A percentile compares a stretch with the other conserved stretches of the same genome.
Conservation (phyloP, 1,140 invertebrate species). For the Drosophila arawakana region DNA sequence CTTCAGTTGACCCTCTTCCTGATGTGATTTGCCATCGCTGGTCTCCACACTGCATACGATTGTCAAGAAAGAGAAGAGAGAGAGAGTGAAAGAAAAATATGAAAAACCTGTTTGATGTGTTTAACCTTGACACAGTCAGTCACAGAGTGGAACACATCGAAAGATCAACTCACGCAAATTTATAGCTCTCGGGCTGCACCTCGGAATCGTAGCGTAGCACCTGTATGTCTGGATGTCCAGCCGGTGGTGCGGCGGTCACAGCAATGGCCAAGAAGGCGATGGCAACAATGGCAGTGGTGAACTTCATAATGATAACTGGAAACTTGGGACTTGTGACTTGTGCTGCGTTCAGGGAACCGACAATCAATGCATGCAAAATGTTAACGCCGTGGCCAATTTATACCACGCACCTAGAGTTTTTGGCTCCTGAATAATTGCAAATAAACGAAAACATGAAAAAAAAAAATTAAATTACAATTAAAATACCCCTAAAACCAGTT, state of each 20-base stretch:
- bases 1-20: conserved; percentile 88
- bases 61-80: conserved; percentile 20
- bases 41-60: conserved; percentile 87
- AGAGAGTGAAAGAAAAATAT: conserved; percentile 2
- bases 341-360: conserved; percentile 59
- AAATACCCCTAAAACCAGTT: conserved; percentile 34
- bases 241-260: conserved; percentile 53
- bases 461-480: conserved; percentile 22
- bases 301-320: conserved; percentile 53
- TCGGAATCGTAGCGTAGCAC: conserved; percentile 68
- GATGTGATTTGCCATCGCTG: conserved; percentile 88
- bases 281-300: conserved; percentile 42
- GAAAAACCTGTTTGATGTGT: conserved; percentile 46
- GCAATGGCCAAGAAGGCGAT: conserved; percentile 41
- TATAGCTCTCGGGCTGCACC: conserved; percentile 71
- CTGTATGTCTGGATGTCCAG: conserved; percentile 51
- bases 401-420: conserved; percentile 40
- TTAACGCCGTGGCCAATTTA: conserved; percentile 64
- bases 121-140: conserved; percentile 59
- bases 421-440: conserved; percentile 29
- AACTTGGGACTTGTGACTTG: conserved; percentile 37
- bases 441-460: conserved; percentile 5
- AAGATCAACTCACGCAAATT: conserved; percentile 60
- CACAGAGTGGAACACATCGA: not conserved
- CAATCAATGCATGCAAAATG: conserved; percentile 68